Percentiles rank a stretch among this genome's conserved stretches.
phyloP scores from a whole-genome alignment of 2,888 invertebrate genomes.

The Tetragonula carbonaria region DNA sequence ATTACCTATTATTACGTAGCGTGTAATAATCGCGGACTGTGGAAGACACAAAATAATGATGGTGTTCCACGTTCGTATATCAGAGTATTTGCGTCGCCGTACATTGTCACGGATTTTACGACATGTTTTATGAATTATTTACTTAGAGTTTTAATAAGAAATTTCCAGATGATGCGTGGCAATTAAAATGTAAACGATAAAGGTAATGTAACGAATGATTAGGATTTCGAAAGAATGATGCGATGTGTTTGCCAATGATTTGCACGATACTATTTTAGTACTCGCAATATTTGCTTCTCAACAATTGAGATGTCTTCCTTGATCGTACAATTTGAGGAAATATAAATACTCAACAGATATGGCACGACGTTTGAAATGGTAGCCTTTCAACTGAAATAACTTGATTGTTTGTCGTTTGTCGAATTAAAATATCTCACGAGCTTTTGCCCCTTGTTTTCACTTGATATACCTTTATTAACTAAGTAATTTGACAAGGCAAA shows the following conservation, averaged over 20 bases:
- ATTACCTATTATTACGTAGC: conserved; percentile 35
- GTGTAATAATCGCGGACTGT: conserved; percentile 34
- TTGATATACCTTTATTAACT: conserved; percentile 49
- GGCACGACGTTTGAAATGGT: conserved; percentile 9
- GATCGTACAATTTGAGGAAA: conserved; percentile 31
- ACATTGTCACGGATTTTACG: neutral
- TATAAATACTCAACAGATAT: conserved; percentile 21
- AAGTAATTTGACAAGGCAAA: conserved; percentile 55
- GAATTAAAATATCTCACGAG: conserved; percentile 29
- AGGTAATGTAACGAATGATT: neutral
- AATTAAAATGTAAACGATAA: neutral
- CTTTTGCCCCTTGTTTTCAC: conserved; percentile 19
- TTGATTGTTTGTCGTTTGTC: conserved; percentile 13
- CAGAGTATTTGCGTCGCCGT: neutral
- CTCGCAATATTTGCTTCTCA: neutral
- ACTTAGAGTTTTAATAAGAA: neutral
- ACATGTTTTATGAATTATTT: neutral
- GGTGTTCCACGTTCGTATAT: neutral
- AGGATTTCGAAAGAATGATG: neutral
- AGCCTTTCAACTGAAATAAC: conserved; percentile 40
- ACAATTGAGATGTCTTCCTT: conserved; percentile 30
- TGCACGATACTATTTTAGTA: conserved; percentile 2
- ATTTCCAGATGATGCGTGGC: neutral
- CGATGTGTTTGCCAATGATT: neutral
- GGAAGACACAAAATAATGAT: conserved; percentile 26